Conservation (phyloP, 2,113 vertebrate species). For the Chaetodon auriga region DNA sequence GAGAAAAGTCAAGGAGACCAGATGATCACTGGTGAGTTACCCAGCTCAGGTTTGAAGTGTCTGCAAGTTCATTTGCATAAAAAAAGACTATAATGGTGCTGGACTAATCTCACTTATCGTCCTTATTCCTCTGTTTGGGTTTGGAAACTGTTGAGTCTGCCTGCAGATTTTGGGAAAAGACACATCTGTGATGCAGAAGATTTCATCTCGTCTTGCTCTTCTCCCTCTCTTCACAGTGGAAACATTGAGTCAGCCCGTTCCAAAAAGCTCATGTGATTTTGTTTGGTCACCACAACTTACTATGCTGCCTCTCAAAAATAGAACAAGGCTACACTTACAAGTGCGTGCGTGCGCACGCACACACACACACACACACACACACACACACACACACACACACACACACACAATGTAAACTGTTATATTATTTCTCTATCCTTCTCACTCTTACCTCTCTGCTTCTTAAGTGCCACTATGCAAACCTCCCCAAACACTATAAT, state of each 20-base stretch:
- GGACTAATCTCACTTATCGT: too few species aligned
- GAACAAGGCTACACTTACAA: constrained; percentile 64
- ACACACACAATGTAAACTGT: constrained; percentile 15
- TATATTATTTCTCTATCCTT: constrained; percentile 20
- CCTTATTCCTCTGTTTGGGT: background rate
- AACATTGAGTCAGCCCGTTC: constrained; percentile 65
- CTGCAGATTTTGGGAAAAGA: background rate
- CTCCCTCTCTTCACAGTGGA: constrained; percentile 61
- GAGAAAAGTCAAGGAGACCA: background rate
- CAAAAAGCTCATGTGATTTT: constrained; percentile 75
- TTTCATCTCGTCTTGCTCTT: constrained; percentile 35
- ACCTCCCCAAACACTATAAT: background rate
- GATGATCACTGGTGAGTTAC: background rate
- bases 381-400: constrained; percentile 13
- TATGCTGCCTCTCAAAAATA: constrained; percentile 75
- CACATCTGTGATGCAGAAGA: constrained; percentile 2
- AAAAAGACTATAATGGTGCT: background rate
- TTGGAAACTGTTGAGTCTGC: background rate
- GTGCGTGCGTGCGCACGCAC: too few species aligned
- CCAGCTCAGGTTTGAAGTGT: background rate
- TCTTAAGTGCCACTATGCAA: constrained; percentile 15
- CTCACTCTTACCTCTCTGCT: constrained; percentile 17
- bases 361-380: too few species aligned
- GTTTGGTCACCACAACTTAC: constrained; percentile 77
- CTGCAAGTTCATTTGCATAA: background rate